Percentiles rank a stretch among this genome's conserved stretches.
Conservation (phyloP, 2,113 vertebrate species). For the Pachyramphus minor region DNA sequence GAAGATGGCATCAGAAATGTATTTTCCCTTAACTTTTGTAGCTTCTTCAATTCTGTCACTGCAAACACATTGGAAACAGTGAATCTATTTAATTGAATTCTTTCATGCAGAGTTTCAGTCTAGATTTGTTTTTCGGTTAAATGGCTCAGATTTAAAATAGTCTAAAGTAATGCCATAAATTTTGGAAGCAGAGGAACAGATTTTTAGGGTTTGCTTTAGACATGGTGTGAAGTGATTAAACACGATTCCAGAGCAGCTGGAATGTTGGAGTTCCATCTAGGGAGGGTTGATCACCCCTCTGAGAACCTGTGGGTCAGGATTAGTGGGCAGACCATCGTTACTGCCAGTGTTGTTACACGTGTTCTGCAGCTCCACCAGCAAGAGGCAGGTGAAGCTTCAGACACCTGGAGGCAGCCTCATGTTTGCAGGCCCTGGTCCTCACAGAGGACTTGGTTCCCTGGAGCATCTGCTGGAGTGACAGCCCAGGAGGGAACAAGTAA, state of each 20-base stretch:
- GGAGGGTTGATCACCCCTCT: not conserved
- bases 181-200: not conserved
- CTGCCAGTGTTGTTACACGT: accelerated
- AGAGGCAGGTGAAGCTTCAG: not conserved
- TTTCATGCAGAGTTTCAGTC: not conserved
- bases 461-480: not conserved
- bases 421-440: not conserved
- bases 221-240: not conserved
- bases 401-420: not conserved
- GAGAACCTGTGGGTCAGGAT: not conserved
- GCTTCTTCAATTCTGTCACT: not conserved
- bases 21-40: not conserved
- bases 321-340: accelerated
- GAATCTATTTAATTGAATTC: constrained; percentile 26
- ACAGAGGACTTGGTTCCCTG: not conserved
- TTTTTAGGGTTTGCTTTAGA: not conserved
- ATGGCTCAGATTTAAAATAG: not conserved
- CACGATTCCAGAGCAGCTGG: not conserved
- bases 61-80: not conserved
- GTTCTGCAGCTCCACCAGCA: not conserved
- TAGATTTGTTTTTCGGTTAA: constrained; percentile 21
- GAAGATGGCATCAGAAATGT: not conserved
- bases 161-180: not conserved
- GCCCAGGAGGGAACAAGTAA: not conserved
- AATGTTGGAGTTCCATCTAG: not conserved